Base-by-base conservation (phyloP, 2,113 vertebrate genomes). In the Chionodraco myersi region DNA sequence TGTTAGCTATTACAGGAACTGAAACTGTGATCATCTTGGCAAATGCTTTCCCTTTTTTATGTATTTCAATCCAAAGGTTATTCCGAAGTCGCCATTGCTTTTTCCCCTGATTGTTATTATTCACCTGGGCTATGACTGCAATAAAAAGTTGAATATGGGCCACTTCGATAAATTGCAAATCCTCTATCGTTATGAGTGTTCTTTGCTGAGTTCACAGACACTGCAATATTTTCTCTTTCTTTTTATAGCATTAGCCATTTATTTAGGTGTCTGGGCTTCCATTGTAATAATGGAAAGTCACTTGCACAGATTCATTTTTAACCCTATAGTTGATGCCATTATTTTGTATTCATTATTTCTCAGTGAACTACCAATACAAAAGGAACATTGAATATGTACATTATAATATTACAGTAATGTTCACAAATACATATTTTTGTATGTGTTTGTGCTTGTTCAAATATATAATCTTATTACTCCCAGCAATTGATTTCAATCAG, bases 231-330 rank as follows among this genome's bases (percentile, higher is more conserved):
- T 48, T 7, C 54, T 21, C 16, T 58, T 62, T 9, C 44, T 45
- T 75, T 53, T 75, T 71, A 66, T 23, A 58, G 52, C n/a, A 47
- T 52, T 34, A 30, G 12, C 1, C 14, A 63, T 65, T 49, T 53
- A 14, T 63, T n/a, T 0, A 2, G 11, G 7, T 41, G 48, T 54
- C 49, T 66, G 23, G 59, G 52, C n/a, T 36, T 64, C 45, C 48
- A 36, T 41, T 1, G 45, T 52, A 49, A 57, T 62, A 30, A 56
- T 57, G 30, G 15, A 66, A 44, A 34, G 23, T 15, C 15, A 60
- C 13, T 15, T 44, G 18, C 30, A 75, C 12, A 1, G 5, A 59
- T 64, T 52, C 1, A 61, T 72, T 66, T 48, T 44, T 5, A 53
- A 5, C 8, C 11, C 3, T 12, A 21, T 14, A 53, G 36, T 56